Base-by-base conservation (phyloP, 2,797 vertebrate genomes). In the Crax fasciolata region DNA sequence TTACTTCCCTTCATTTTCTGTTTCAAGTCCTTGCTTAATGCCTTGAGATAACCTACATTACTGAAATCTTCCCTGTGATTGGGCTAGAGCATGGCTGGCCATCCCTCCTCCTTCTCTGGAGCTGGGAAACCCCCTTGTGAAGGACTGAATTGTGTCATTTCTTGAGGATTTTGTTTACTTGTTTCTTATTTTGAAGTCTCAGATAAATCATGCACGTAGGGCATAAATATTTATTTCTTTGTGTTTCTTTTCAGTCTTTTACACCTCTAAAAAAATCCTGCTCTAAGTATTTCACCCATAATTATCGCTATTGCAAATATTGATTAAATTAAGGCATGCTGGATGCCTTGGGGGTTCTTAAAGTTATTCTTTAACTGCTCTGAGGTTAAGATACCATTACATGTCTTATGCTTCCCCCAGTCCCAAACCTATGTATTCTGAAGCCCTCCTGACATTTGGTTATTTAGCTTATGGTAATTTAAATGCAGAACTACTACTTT, bases 141-240 rank as follows among this genome's bases (percentile, higher is more conserved):
- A 83, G 3, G 48, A 74, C 84, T 65, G 59, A 90, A 87, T 87
- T 41, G 59, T 74, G 78, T 74, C 15, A 80, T 82, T 83, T 83
- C 18, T 5, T 41, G 12, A 70, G 35, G 52, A 15, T 54, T 84
- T 70, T 39, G 16, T 62, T 92, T 52, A 55, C 41, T 62, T 52
- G 20, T 38, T 78, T 55, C 43, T 89, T 79, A 44, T 49, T 82
- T 85, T 87, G 73, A 92, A 85, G 67, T 46, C 61, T 91, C 41
- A 68, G 65, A 65, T 83, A 67, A 70, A 89, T 62, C 35, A 15
- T 44, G 65, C 43, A 80, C 44, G 38, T 24, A 52, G 43, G 28
- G 17, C 57, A 84, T 66, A 70, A 79, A 52, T 79, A 83, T 52
- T 80, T 71, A 89, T 63, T 89, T 84, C 41, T 41, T 43, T 28